phyloP scores from a whole-genome alignment of 2,888 invertebrate genomes.

The Drosophila differens region DNA sequence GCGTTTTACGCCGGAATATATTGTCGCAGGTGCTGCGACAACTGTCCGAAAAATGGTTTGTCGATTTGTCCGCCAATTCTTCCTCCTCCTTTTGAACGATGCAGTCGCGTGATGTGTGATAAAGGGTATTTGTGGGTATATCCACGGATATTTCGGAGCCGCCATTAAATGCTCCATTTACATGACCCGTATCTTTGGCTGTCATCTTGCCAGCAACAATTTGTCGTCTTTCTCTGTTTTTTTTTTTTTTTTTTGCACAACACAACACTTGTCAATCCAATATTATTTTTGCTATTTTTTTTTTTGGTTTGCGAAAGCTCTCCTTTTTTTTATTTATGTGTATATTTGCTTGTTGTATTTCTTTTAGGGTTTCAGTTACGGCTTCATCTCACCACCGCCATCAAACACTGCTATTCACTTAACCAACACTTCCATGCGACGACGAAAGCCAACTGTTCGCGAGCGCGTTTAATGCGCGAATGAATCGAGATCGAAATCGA shows the following conservation, averaged over 20 bases:
- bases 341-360: conserved; percentile 24
- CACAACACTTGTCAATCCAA: background rate
- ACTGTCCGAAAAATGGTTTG: conserved; percentile 45
- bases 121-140: conserved; percentile 83
- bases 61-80: conserved; percentile 73
- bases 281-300: background rate
- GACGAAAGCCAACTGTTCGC: conserved; percentile 60
- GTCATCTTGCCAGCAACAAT: conserved; percentile 43
- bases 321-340: conserved; percentile 2
- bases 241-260: conserved; percentile 4
- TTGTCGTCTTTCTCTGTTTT: conserved; percentile 5
- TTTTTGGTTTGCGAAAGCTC: conserved; percentile 20
- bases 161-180: conserved; percentile 68
- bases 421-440: conserved; percentile 22
- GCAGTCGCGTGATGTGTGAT: conserved; percentile 83
- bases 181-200: conserved; percentile 67
- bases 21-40: conserved; percentile 84
- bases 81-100: conserved; percentile 86
- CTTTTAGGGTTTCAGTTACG: conserved; percentile 43
- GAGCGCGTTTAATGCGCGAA: conserved; percentile 62
- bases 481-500: conserved; percentile 60
- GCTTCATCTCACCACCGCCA: conserved; percentile 66
- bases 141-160: conserved; percentile 81
- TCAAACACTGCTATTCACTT: conserved; percentile 23
- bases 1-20: conserved; percentile 89